Evolutionary conservation across 2,888 invertebrate genomes (phyloP).

Genomic region (Scelioninae gen. 2): DNA sequence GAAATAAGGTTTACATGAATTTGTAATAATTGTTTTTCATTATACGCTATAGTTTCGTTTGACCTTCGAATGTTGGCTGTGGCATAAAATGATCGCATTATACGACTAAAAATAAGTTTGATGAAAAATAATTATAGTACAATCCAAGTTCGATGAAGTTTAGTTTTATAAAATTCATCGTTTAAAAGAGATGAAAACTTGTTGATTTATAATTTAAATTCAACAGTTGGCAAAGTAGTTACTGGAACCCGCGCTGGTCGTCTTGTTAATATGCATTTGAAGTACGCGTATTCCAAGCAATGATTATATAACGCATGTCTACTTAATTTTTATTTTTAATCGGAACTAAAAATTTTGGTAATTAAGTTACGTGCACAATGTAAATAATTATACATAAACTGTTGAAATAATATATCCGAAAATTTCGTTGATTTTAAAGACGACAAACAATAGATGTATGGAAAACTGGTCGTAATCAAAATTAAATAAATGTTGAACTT

Average conservation of each 20-base stretch:
- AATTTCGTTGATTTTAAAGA: no score
- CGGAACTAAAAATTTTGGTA: no score
- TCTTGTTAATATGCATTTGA: conserved; percentile 46
- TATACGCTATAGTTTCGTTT: no score
- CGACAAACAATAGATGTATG: no score
- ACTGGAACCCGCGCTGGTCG: conserved; percentile 3
- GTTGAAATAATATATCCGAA: no score
- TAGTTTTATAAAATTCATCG: conserved; percentile 17
- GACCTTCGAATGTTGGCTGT: no score
- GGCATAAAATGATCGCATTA: neutral
- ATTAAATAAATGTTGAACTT: no score
- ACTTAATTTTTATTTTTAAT: conserved; percentile 35
- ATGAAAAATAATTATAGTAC: neutral
- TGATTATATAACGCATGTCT: conserved; percentile 11
- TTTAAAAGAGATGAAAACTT: conserved; percentile 27
- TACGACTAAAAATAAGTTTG: conserved; percentile 1
- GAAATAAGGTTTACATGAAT: no score
- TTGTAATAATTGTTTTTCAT: no score
- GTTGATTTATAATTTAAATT: conserved; percentile 49
- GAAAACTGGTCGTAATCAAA: no score
- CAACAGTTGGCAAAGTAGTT: conserved; percentile 30
- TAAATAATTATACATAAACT: no score
- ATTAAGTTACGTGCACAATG: no score
- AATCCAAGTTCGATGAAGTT: conserved; percentile 22
- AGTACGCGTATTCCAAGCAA: conserved; percentile 17